A percentile compares a stretch with the other conserved stretches of the same genome.
Conservation (phyloP, 2,113 vertebrate genomes). For the Ptilonorhynchus violaceus region DNA sequence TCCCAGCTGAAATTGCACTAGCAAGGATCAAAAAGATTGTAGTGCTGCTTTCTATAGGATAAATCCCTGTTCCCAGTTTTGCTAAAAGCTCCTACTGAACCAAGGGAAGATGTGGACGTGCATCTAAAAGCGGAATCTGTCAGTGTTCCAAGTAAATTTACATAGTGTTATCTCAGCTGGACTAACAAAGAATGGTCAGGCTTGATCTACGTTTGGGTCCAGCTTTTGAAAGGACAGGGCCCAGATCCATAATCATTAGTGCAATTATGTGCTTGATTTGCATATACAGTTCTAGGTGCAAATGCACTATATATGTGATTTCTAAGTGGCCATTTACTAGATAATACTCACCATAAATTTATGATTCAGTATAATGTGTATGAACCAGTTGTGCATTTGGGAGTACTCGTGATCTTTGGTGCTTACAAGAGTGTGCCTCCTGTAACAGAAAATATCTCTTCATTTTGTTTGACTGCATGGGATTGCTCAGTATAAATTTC, state of each 20-base stretch:
- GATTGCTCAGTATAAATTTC: not conserved
- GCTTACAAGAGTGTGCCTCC: not conserved
- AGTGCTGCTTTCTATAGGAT: not conserved
- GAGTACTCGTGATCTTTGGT: not conserved
- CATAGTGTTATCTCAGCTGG: conserved; percentile 64
- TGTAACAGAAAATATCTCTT: not conserved
- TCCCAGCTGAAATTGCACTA: not conserved
- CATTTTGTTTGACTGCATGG: not conserved
- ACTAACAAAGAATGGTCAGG: conserved; percentile 51
- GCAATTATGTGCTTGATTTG: not conserved
- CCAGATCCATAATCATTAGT: not conserved
- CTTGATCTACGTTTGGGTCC: not conserved
- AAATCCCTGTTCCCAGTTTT: not conserved
- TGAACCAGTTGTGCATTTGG: not conserved
- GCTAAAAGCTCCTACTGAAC: not conserved
- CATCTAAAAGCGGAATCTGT: conserved; percentile 21
- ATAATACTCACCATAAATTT: not conserved
- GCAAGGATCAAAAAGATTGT: not conserved
- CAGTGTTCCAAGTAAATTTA: conserved; percentile 42
- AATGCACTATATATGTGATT: not conserved
- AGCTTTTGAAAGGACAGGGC: not conserved
- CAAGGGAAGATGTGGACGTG: not conserved
- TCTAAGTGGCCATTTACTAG: not conserved
- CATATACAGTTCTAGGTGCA: not conserved
- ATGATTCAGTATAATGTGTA: too few species aligned